Base-by-base conservation (phyloP, 2,888 invertebrate species). In the Leucozona laternaria region DNA sequence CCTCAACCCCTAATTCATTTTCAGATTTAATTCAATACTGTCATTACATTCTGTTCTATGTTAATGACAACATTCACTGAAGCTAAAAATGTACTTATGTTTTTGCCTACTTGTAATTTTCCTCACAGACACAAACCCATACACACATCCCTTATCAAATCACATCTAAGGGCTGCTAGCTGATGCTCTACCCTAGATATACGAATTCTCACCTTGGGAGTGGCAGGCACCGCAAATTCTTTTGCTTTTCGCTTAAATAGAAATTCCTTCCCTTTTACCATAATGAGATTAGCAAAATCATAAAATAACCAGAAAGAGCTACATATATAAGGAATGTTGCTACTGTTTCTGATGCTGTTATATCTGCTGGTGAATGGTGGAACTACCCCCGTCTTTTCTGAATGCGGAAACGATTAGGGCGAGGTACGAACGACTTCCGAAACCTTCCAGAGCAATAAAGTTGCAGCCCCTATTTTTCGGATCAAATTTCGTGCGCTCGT, bases 251-350 rank as follows among this genome's bases (percentile, higher is more conserved):
- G 37, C 62, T 64, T 48, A 31, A 72, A 64, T 77, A 48, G 77
- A 71, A 20, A 77, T 53, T 66, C 31, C 34, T 37, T 72, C 28
- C 66, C 77, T 71, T 71, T 82, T 55, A 66, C 58, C 72, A 77
- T 77, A 78, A 82, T 72, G 66, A 77, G 77, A 82, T 82, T 82
- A 82, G 66, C 77, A 77, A 72, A 77, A 82, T 77, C 72, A 72
- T 82, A 77, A 82, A 77, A 77, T 77, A 72, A 22, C 60, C 72
- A 48, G 40, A 77, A 50, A 45, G 70, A 25, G 48, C 40, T n/a
- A n/a, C n/a, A n/a, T n/a, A n/a, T n/a, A 17, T 17, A 28, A 45
- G 58, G 57, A 71, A 40, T 40, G 15, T 40, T 15, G 7, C 25
- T 53, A 3, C 20, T 45, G 45, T 8, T n/a, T n/a, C n/a, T 45